Conservation (phyloP, 2,888 invertebrate species). For the Cybosia mesomella region DNA sequence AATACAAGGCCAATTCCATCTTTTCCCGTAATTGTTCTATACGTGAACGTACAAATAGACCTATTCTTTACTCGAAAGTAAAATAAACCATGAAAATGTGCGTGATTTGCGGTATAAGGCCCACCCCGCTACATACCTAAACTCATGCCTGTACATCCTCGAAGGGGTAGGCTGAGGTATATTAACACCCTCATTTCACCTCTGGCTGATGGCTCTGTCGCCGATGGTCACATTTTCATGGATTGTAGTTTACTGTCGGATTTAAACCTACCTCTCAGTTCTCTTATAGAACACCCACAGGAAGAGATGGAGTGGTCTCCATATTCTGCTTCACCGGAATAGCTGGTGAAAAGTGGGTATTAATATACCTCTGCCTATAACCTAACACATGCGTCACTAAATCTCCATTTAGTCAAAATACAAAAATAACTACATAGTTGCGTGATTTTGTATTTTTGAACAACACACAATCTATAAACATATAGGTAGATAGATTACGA, state of each 20-base stretch:
- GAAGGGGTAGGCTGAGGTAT: background rate
- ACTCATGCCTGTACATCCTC: background rate
- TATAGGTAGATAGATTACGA: background rate
- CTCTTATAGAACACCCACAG: background rate
- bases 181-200: background rate
- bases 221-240: background rate
- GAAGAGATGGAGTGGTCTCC: background rate
- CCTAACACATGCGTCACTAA: background rate
- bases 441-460: background rate
- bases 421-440: background rate
- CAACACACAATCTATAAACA: background rate
- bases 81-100: background rate
- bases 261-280: background rate
- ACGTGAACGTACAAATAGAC: too few species aligned
- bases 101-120: too few species aligned
- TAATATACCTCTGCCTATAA: background rate
- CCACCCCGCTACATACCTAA: too few species aligned
- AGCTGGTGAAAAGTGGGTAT: background rate
- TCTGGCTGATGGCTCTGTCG: background rate
- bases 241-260: background rate
- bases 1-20: too few species aligned
- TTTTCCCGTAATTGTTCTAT: background rate
- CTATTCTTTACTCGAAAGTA: background rate
- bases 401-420: background rate
- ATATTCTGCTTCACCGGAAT: background rate